Percentiles rank a stretch among this genome's conserved stretches.
Evolutionary conservation across 1,140 invertebrate species (phyloP).

Genomic region (Idris sp.): DNA sequence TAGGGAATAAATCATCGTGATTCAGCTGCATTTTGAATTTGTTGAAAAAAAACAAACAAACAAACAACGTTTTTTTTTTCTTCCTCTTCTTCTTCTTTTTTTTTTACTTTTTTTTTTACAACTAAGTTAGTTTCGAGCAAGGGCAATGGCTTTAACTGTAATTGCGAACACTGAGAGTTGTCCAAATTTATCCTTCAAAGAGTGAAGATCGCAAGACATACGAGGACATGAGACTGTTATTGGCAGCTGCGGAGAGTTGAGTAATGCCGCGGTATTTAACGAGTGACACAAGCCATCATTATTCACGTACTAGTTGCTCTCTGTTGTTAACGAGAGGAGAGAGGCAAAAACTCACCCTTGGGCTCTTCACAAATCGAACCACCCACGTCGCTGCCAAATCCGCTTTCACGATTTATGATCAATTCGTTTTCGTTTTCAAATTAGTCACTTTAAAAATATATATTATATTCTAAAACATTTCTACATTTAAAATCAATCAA

Average conservation of each 20-base stretch:
- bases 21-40: slow-evolving; percentile 21
- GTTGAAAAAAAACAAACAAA: no score
- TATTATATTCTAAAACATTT: no score
- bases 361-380: slow-evolving; percentile 49
- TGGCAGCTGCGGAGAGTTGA: slow-evolving; percentile 30
- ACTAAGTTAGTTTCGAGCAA: no score
- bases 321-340: slow-evolving; percentile 48
- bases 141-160: no score
- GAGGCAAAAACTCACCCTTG: slow-evolving; percentile 61
- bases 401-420: slow-evolving; percentile 31
- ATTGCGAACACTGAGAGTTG: no score
- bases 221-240: slow-evolving; percentile 35
- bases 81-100: no score
- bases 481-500: no score
- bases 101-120: no score
- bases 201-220: slow-evolving; percentile 34
- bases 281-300: slow-evolving; percentile 56
- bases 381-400: slow-evolving; percentile 63
- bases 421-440: slow-evolving; percentile 31
- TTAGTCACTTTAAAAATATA: no score
- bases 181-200: slow-evolving; percentile 7
- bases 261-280: slow-evolving; percentile 56
- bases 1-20: slow-evolving; percentile 32
- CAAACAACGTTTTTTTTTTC: no score
- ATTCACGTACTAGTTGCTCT: slow-evolving; percentile 50